Base-by-base conservation (phyloP, 2,797 vertebrate genomes). In the Enteromius viviparus region DNA sequence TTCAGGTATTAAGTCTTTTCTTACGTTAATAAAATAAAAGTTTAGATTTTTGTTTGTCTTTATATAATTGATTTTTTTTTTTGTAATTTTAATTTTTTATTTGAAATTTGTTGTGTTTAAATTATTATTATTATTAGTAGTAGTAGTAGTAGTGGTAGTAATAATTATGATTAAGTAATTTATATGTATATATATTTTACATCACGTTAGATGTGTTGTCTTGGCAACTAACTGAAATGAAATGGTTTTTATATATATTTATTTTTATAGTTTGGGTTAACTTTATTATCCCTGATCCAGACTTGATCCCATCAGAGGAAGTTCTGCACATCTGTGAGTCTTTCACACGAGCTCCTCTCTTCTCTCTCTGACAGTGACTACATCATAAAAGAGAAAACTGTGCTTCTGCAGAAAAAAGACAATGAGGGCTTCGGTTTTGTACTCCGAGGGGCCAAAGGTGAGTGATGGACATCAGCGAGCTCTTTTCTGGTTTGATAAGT, bases 331-430 rank as follows among this genome's bases (percentile, higher is more conserved):
- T 29, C 66, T 55, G 19, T 3, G 21, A 40, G 6, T 60, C 37
- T 64, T 64, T 77, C 17, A 21, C 1, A 47, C 1, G 15, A 45
- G 23, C 40, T 64, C 19, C 47, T 82, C 32, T 76, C 60, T 77
- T 49, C 26, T 75, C 23, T 62, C 66, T 78, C 8, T 76, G 45
- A 14, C 68, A 98, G 97, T 93, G 97, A 98, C 94, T 98, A 98
- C 95, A 97, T 98, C 94, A 97, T 98, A 92, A 97, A 98, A 94
- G 97, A 97, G 94, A 98, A 98, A 94, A 97, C 96, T 55, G 97
- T 97, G 83, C 93, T 97, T 91, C 94, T 98, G 89, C 97, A 98
- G 95, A 98, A 98, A 94, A 97, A 97, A 92, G 97, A 98, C 94
- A 98, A 96, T 89, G 96, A 98, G 91, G 97, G 97, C 79, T 98